These are phyloP conservation scores for Dioctria rufipes DNA, from an alignment of 2,888 invertebrate genomes.

Conservation along the genomic window DNA sequence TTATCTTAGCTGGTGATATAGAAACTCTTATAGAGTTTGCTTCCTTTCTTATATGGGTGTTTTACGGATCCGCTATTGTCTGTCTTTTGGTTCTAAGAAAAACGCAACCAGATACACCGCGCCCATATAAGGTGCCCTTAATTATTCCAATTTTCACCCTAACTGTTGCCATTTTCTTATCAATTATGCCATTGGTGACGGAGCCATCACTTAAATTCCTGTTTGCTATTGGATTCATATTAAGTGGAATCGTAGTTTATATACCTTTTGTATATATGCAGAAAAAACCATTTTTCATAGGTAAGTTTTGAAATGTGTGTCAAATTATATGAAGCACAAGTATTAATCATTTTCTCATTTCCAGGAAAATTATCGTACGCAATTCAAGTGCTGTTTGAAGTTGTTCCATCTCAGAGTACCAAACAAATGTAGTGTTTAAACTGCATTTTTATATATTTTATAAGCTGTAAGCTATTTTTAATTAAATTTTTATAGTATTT, in stretches of 20 bases:
- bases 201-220: conserved; percentile 85
- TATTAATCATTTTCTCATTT: conserved; percentile 66
- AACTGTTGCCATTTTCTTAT: conserved; percentile 80
- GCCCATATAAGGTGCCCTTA: conserved; percentile 84
- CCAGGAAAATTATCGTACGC: conserved; percentile 78
- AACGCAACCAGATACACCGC: conserved; percentile 77
- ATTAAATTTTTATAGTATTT: background rate
- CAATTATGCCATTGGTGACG: conserved; percentile 81
- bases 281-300: conserved; percentile 76
- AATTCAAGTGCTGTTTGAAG: conserved; percentile 79
- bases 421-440: conserved; percentile 55
- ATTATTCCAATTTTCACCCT: conserved; percentile 82
- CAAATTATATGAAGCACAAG: background rate
- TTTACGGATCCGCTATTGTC: conserved; percentile 87
- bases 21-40: conserved; percentile 86
- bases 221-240: conserved; percentile 81
- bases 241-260: conserved; percentile 80
- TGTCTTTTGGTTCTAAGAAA: conserved; percentile 81
- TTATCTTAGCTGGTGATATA: conserved; percentile 83
- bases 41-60: conserved; percentile 90
- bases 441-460: conserved; percentile 28
- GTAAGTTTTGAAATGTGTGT: conserved; percentile 72
- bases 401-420: conserved; percentile 72
- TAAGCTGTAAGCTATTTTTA: conserved; percentile 29
- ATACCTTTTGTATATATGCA: conserved; percentile 83